A percentile compares a stretch with the other conserved stretches of the same genome.
Evolutionary conservation across 2,797 vertebrate genomes (phyloP).

Genomic region (Poecilia gillii): DNA sequence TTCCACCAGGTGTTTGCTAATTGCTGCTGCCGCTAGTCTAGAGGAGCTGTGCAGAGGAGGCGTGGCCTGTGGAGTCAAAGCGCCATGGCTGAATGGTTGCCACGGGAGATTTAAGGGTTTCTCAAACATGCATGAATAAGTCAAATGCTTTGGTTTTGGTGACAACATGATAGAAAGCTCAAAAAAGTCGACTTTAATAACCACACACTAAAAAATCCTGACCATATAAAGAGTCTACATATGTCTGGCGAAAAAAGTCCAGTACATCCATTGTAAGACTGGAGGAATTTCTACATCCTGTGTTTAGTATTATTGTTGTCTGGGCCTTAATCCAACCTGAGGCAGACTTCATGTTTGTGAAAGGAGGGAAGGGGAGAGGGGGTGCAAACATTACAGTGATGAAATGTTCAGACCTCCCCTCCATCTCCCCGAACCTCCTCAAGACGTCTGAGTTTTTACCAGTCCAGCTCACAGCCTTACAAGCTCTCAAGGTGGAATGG

Average conservation of each 20-base stretch:
- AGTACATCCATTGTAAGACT: constrained; percentile 19
- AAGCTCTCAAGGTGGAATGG: constrained; percentile 34
- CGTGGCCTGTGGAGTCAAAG: too few species aligned
- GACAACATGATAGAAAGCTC: too few species aligned
- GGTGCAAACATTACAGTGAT: not conserved
- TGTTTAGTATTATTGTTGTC: constrained; percentile 51
- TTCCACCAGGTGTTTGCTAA: too few species aligned
- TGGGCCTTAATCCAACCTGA: constrained; percentile 49
- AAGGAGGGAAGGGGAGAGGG: constrained; percentile 10
- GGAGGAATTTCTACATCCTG: constrained; percentile 23
- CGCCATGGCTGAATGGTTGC: too few species aligned
- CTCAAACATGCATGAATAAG: too few species aligned
- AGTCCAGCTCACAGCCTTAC: constrained; percentile 22
- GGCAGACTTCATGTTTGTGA: constrained; percentile 33
- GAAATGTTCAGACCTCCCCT: constrained; percentile 5
- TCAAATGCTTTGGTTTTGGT: too few species aligned
- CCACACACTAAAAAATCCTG: not conserved
- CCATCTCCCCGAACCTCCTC: constrained; percentile 29
- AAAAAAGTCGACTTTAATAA: too few species aligned
- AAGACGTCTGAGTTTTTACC: constrained; percentile 38
- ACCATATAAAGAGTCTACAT: constrained; percentile 6
- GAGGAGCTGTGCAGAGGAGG: too few species aligned
- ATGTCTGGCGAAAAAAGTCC: not conserved
- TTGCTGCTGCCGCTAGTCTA: too few species aligned
- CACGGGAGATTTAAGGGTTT: too few species aligned